A percentile compares a stretch with the other conserved stretches of the same genome.
These are phyloP conservation scores for Caenorhabditis becei DNA, from an alignment of 2,888 invertebrate genomes.

Conservation along the genomic window DNA sequence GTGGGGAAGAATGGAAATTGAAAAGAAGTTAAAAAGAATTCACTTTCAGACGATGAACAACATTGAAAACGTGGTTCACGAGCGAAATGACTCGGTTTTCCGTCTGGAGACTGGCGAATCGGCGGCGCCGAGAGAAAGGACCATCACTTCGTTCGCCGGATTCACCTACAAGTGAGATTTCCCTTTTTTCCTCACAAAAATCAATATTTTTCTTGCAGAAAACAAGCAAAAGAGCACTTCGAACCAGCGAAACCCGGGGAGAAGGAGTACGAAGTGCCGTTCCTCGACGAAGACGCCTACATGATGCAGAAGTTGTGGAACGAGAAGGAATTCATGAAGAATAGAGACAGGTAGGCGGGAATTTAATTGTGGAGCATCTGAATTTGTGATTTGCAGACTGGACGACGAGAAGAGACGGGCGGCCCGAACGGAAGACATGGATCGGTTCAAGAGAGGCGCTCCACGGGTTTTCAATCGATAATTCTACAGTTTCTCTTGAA, in stretches of 20 bases:
- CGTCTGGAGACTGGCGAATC: constrained; percentile 91
- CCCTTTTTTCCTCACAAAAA: neutral
- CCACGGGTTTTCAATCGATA: constrained; percentile 68
- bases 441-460: constrained; percentile 67
- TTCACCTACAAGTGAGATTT: constrained; percentile 77
- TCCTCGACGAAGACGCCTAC: constrained; percentile 80
- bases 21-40: neutral
- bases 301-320: constrained; percentile 80
- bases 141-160: constrained; percentile 79
- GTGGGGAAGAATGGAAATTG: constrained; percentile 43
- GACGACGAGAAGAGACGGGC: constrained; percentile 55
- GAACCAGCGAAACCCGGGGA: constrained; percentile 64
- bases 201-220: constrained; percentile 63
- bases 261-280: constrained; percentile 80
- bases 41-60: constrained; percentile 89
- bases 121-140: constrained; percentile 73
- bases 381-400: constrained; percentile 37
- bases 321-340: constrained; percentile 77
- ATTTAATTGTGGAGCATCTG: neutral
- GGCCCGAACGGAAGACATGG: constrained; percentile 65
- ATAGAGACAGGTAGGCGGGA: constrained; percentile 56
- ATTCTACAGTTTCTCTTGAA: neutral
- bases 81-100: constrained; percentile 93
- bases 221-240: constrained; percentile 76
- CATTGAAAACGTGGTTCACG: constrained; percentile 91